Base-by-base conservation (phyloP, 2,888 invertebrate species). In the Liopterus haemorrhoidalis region DNA sequence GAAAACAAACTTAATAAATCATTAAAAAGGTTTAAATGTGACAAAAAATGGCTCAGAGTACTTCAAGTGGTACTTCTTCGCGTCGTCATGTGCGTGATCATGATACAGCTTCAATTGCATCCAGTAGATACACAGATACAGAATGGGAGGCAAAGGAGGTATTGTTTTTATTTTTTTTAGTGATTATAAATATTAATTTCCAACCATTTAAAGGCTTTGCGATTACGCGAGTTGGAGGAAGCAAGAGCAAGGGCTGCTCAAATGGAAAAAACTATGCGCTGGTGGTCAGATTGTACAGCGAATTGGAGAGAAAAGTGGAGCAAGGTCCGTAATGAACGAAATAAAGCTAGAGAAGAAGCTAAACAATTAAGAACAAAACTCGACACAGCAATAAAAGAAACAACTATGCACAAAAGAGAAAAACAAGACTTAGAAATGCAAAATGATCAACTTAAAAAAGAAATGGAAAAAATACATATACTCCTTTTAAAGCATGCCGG, bases 191-290 rank as follows among this genome's bases (percentile, higher is more conserved):
- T 32, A 30, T 15, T 46, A 24, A 33, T 30, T 35, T 37, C 24
- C 8, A 28, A 37, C 25, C 33, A 20, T 24, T 52, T 56, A 5
- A 54, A 81, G 72, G 78, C 80, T 33, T 66, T 82, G 46, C 71
- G 80, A 8, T 74, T 79, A 59, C 72, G 91, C 35, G 96, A 97
- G 65, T 71, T 97, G 52, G 94, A 96, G 61, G 96, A 96, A 63
- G 93, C 94, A 0, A 74, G 93, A 54, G 92, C 93, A 3, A 71
- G 96, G 50, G 93, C 94, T 11, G 86, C 93, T 0, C 96, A 97
- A 69, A 97, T 97, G 97, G 97, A 97, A 67, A 96, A 96, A 69
- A 97, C 96, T 0, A 96, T 97, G 95, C 75, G 94, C 47, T 97
- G 96, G 96, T 97, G 85, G 96, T 94, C 89, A 39, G 96, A 96